phyloP scores from a whole-genome alignment of 2,797 vertebrate species.

The Poeciliopsis paucimaculata region DNA sequence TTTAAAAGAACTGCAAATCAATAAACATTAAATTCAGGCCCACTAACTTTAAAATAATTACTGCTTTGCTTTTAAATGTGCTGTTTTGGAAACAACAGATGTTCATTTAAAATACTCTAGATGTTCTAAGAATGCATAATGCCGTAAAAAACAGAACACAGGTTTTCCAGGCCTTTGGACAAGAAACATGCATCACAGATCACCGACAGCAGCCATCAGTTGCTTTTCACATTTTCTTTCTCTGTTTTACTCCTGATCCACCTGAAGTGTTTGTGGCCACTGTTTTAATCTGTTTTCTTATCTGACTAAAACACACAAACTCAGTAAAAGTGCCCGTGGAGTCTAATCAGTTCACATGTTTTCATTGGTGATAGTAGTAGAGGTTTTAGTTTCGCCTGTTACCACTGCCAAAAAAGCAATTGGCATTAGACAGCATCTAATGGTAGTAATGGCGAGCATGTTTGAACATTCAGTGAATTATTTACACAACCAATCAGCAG shows the following conservation, averaged over 20 bases:
- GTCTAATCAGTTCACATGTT: not conserved
- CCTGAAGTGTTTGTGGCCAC: not conserved
- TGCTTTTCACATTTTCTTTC: not conserved
- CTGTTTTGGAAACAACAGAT: not conserved
- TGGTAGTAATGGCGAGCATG: not conserved
- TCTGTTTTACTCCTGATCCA: not conserved
- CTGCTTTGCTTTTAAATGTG: not conserved
- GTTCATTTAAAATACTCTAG: not conserved
- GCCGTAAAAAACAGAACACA: not conserved
- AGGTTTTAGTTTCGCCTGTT: not conserved
- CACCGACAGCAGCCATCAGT: not conserved
- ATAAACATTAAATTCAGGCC: not conserved
- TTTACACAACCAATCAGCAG: not conserved
- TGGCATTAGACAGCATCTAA: not conserved
- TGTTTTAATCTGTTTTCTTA: not conserved
- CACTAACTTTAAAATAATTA: not conserved
- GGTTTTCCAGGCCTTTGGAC: not conserved
- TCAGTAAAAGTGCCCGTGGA: not conserved
- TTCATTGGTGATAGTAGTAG: not conserved
- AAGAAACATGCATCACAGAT: not conserved
- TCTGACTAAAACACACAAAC: not conserved
- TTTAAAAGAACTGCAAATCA: not conserved
- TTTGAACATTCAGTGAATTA: too few species aligned
- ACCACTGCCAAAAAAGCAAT: not conserved
- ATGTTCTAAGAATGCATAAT: not conserved